phyloP scores from a whole-genome alignment of 1,140 invertebrate species.

The Meloidogyne exigua region DNA sequence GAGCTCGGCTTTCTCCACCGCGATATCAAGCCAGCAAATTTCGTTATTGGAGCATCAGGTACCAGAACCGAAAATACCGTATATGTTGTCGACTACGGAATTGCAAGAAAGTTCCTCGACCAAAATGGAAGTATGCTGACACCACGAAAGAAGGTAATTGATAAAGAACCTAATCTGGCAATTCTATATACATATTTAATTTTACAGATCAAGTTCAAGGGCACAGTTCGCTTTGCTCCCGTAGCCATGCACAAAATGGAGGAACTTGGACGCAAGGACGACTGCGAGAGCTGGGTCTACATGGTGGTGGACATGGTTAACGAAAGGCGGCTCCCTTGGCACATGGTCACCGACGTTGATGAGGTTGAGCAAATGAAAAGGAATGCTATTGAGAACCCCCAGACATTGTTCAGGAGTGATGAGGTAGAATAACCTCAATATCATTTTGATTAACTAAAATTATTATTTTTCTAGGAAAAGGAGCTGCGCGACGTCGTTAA shows the following conservation, averaged over 20 bases:
- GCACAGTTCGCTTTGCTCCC: constrained; percentile 54
- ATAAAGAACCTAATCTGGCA: not conserved
- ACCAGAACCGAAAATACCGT: not conserved
- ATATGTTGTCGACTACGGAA: not conserved
- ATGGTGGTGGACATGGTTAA: constrained; percentile 45
- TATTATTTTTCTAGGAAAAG: not conserved
- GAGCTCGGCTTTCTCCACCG: constrained; percentile 10
- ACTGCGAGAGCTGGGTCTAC: constrained; percentile 43
- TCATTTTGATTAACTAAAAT: not conserved
- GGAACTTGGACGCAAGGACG: constrained; percentile 46
- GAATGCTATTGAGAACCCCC: not conserved
- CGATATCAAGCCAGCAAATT: constrained; percentile 11
- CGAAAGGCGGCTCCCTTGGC: constrained; percentile 47
- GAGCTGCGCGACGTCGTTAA: not conserved
- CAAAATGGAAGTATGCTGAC: not conserved
- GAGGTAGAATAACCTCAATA: not conserved
- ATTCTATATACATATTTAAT: not conserved
- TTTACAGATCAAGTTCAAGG: constrained; percentile 28
- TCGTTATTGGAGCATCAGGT: not conserved
- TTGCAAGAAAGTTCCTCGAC: not conserved
- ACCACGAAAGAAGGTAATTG: not conserved
- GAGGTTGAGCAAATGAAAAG: constrained; percentile 49
- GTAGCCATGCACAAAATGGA: constrained; percentile 45
- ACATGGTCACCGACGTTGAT: constrained; percentile 48
- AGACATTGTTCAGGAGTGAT: not conserved